Percentiles rank a stretch among this genome's conserved stretches.
phyloP scores from a whole-genome alignment of 2,888 invertebrate genomes.

The Drosophila neutralis region DNA sequence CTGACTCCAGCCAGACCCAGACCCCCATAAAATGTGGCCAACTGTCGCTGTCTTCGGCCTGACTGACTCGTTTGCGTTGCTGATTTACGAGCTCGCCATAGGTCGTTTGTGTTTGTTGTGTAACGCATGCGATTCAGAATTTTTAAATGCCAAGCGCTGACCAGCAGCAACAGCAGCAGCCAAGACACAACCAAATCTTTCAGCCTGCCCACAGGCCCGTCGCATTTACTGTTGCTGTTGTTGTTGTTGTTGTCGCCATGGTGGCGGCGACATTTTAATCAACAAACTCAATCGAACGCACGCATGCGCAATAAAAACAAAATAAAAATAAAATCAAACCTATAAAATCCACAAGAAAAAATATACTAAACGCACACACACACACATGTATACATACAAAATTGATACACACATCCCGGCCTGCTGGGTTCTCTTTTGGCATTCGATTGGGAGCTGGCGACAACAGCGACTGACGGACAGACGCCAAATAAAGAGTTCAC shows the following conservation, averaged over 20 bases:
- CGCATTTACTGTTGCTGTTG: slow-evolving; percentile 36
- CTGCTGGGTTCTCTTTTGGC: slow-evolving; percentile 35
- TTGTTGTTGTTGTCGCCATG: slow-evolving; percentile 60
- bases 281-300: slow-evolving; percentile 82
- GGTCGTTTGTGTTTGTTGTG: slow-evolving; percentile 59
- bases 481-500: slow-evolving; percentile 56
- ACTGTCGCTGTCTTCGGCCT: slow-evolving; percentile 48
- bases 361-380: slow-evolving; percentile 49
- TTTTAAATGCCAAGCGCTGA: slow-evolving; percentile 73
- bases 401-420: slow-evolving; percentile 25
- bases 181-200: slow-evolving; percentile 26
- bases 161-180: slow-evolving; percentile 60
- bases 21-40: slow-evolving; percentile 71
- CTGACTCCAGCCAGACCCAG: slow-evolving; percentile 42
- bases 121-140: slow-evolving; percentile 81
- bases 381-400: not conserved
- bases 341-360: slow-evolving; percentile 58
- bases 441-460: slow-evolving; percentile 31
- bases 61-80: slow-evolving; percentile 72
- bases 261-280: slow-evolving; percentile 79
- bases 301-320: slow-evolving; percentile 82
- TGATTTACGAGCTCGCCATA: slow-evolving; percentile 83
- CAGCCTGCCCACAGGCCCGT: slow-evolving; percentile 37
- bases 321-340: slow-evolving; percentile 64
- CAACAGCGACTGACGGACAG: slow-evolving; percentile 30